Conservation (phyloP, 2,113 vertebrate genomes). For the Oriolus oriolus region DNA sequence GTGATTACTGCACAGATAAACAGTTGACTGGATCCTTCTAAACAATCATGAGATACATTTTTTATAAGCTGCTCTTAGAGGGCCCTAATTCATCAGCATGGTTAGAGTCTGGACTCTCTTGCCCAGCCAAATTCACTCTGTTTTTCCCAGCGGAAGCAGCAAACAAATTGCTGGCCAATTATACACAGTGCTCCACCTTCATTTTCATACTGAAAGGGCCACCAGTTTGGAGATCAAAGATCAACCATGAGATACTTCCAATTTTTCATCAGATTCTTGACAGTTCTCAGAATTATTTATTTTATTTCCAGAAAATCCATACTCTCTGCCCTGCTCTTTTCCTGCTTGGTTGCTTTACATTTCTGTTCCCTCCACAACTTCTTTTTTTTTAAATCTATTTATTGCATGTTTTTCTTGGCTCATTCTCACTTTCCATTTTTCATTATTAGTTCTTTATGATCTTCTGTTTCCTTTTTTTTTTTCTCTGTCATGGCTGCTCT, state of each 20-base stretch:
- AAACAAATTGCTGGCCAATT: background rate
- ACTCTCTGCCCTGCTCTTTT: conserved; percentile 37
- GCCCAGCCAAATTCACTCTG: background rate
- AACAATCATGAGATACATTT: conserved; percentile 20
- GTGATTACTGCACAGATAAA: conserved; percentile 36
- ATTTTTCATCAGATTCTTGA: background rate
- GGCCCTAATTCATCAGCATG: background rate
- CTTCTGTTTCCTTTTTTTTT: conserved; percentile 71
- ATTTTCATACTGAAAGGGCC: background rate
- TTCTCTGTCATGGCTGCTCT: conserved; percentile 68
- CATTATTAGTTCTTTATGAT: conserved; percentile 83
- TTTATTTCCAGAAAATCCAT: conserved; percentile 35
- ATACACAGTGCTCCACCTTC: background rate
- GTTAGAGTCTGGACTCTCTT: background rate
- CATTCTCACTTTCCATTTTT: conserved; percentile 78
- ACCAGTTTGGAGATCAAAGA: background rate
- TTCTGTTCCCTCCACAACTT: background rate
- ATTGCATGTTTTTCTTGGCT: conserved; percentile 83
- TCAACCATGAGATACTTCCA: background rate
- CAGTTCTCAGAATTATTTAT: conserved; percentile 30
- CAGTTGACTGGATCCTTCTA: conserved; percentile 13
- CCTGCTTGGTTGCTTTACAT: conserved; percentile 13
- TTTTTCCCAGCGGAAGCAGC: background rate
- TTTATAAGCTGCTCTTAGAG: conserved; percentile 28
- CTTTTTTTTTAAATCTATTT: conserved; percentile 68